Evolutionary conservation across 1,140 invertebrate genomes (phyloP).

Genomic region (Anagrus nilaparvatae): DNA sequence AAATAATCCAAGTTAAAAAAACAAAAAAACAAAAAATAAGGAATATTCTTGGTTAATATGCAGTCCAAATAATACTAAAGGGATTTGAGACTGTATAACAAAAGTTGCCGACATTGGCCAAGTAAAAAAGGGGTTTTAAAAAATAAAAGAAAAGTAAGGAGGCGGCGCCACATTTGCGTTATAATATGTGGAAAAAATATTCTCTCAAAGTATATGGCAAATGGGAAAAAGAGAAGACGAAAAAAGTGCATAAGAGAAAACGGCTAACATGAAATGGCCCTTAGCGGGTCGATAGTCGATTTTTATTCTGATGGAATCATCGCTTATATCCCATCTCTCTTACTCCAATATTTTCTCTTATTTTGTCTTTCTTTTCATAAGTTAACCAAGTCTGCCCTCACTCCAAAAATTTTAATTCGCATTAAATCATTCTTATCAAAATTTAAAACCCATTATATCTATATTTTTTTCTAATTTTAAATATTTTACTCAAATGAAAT

Average conservation of each 20-base stretch:
- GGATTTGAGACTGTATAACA: conserved; percentile 9
- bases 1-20: conserved; percentile 24
- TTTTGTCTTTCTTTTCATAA: not conserved
- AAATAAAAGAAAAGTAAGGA: conserved; percentile 20
- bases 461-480: too few relatives aligned
- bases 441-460: too few relatives aligned
- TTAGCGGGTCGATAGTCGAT: conserved; percentile 39
- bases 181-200: conserved; percentile 27
- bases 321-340: conserved; percentile 20
- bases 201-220: conserved; percentile 24
- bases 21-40: too few relatives aligned
- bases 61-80: too few relatives aligned
- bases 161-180: conserved; percentile 40
- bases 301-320: conserved; percentile 25
- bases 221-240: conserved; percentile 20
- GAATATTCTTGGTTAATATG: too few relatives aligned
- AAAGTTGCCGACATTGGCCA: conserved; percentile 13
- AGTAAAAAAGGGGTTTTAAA: conserved; percentile 14
- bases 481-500: too few relatives aligned
- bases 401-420: too few relatives aligned
- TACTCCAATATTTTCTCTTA: conserved; percentile 5
- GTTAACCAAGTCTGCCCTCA: too few relatives aligned
- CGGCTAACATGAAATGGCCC: conserved; percentile 43
- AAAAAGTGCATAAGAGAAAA: conserved; percentile 34
- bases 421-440: too few relatives aligned